These are phyloP conservation scores for Anser brachyrhynchus DNA, from an alignment of 2,113 vertebrate species.

Conservation along the genomic window DNA sequence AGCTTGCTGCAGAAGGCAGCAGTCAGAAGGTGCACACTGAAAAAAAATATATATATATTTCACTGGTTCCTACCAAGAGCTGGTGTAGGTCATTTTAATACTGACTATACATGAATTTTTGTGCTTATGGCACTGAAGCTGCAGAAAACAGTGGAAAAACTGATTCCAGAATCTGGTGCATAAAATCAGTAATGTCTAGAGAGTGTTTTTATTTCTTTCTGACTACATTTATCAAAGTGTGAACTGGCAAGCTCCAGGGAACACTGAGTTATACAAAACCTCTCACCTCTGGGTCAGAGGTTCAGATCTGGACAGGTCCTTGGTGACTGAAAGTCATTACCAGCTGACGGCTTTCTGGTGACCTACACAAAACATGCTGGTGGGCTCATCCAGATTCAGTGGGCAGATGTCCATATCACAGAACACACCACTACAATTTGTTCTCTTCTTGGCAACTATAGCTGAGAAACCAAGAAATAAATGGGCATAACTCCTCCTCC, in stretches of 20 bases:
- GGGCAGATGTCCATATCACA: background rate
- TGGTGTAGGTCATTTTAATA: background rate
- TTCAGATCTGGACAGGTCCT: background rate
- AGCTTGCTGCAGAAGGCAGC: background rate
- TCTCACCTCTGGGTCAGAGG: background rate
- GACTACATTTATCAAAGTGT: background rate
- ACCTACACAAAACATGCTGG: background rate
- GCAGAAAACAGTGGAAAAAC: background rate
- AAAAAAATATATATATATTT: background rate
- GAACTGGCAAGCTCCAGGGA: background rate
- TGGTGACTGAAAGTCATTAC: background rate
- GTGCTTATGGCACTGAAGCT: background rate
- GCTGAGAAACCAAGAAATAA: background rate
- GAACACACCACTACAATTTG: background rate
- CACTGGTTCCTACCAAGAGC: background rate
- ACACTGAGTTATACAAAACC: background rate
- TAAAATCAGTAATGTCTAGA: background rate
- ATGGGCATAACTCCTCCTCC: background rate
- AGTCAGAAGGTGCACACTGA: background rate
- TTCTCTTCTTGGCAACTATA: background rate
- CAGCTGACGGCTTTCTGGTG: background rate
- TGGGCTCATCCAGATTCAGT: background rate
- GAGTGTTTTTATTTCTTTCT: background rate
- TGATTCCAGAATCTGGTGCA: background rate
- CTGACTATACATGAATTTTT: background rate